These are phyloP conservation scores for Miniopterus natalensis DNA, from an alignment of 2,113 vertebrate species.

Conservation along the genomic window DNA sequence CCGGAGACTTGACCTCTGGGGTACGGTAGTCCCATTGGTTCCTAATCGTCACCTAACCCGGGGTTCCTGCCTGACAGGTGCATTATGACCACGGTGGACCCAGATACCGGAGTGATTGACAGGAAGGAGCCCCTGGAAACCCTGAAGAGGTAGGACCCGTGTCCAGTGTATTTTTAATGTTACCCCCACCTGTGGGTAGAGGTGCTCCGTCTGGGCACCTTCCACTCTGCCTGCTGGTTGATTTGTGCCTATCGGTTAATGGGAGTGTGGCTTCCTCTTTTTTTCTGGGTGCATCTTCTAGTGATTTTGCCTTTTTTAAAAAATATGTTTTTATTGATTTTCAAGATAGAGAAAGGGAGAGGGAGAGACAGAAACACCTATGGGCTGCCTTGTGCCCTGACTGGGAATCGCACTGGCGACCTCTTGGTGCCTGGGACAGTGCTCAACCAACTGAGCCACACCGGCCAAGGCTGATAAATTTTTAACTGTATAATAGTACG, in stretches of 20 bases:
- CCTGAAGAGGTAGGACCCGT: conserved; percentile 90
- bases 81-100: conserved; percentile 95
- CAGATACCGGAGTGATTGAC: conserved; percentile 93
- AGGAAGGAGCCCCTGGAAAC: conserved; percentile 96
- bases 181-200: not conserved
- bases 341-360: too few species aligned
- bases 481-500: not conserved
- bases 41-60: not conserved
- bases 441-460: too few species aligned
- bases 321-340: too few species aligned
- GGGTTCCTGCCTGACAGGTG: conserved; percentile 88
- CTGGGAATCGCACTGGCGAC: too few species aligned
- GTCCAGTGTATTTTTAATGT: not conserved
- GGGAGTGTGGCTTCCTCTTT: not conserved
- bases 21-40: fast-evolving
- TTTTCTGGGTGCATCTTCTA: not conserved
- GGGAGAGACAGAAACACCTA: too few species aligned
- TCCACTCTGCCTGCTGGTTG: not conserved
- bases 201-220: not conserved
- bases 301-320: not conserved
- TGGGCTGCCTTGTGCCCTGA: too few species aligned
- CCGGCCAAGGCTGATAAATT: too few species aligned
- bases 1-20: fast-evolving
- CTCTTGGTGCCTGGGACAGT: too few species aligned
- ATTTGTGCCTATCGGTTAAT: not conserved